Conservation (phyloP, 1,140 invertebrate species). For the Drosophila pandora region DNA sequence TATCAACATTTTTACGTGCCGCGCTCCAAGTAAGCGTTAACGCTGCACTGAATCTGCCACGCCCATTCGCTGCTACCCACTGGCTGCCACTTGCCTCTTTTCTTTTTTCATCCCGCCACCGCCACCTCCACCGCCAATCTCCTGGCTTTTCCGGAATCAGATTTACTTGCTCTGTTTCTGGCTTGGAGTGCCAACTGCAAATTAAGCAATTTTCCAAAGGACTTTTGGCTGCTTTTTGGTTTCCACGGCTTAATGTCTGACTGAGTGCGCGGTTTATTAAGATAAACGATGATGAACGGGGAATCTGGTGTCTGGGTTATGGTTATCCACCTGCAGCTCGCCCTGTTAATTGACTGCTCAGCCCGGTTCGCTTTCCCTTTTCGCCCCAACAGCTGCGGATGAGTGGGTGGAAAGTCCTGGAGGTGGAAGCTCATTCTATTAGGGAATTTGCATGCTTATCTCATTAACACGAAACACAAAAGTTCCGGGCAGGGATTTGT, state of each 20-base stretch:
- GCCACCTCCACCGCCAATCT: neutral
- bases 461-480: constrained; percentile 71
- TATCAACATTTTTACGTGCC: constrained; percentile 82
- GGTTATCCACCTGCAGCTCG: constrained; percentile 47
- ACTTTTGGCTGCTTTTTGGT: constrained; percentile 75
- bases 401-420: constrained; percentile 2
- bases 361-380: constrained; percentile 33
- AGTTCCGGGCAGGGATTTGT: constrained; percentile 33
- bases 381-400: constrained; percentile 6
- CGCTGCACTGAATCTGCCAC: constrained; percentile 58
- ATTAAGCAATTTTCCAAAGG: constrained; percentile 77
- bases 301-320: constrained; percentile 36
- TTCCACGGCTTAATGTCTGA: constrained; percentile 70
- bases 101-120: neutral
- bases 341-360: constrained; percentile 55
- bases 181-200: constrained; percentile 64
- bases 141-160: constrained; percentile 19
- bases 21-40: constrained; percentile 61
- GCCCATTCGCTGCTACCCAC: constrained; percentile 9
- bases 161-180: constrained; percentile 33
- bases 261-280: constrained; percentile 80
- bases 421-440: constrained; percentile 61
- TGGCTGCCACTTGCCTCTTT: neutral
- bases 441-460: constrained; percentile 77
- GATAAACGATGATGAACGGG: constrained; percentile 79